A percentile compares a stretch with the other conserved stretches of the same genome.
Conservation (phyloP, 2,888 invertebrate species). For the Halictus ligatus region DNA sequence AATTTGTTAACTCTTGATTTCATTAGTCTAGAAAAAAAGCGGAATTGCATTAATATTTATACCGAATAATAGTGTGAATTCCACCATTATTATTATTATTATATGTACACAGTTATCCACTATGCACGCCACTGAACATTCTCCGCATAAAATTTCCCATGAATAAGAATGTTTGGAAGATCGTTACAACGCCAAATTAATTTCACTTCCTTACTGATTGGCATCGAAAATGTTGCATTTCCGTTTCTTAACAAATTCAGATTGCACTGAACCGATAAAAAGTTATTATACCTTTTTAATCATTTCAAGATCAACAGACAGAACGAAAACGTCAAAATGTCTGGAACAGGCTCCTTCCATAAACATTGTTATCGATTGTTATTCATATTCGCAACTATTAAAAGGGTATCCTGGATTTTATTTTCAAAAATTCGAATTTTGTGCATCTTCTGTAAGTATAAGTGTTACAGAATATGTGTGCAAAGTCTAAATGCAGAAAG, state of each 20-base stretch:
- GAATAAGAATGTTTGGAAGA: not conserved
- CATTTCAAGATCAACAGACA: not conserved
- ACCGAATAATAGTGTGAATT: not conserved
- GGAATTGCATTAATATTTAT: not conserved
- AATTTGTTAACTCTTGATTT: not conserved
- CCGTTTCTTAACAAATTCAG: conserved; percentile 7
- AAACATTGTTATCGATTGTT: not conserved
- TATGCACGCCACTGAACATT: not conserved
- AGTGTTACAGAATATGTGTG: not conserved
- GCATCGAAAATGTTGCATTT: conserved; percentile 17
- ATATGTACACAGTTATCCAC: not conserved
- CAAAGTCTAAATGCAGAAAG: too few species aligned
- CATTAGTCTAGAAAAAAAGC: not conserved
- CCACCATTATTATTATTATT: not conserved
- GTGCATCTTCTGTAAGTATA: not conserved
- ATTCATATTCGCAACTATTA: not conserved
- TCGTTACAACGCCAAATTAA: not conserved
- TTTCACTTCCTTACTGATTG: conserved; percentile 32
- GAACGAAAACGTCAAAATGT: not conserved
- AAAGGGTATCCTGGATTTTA: not conserved
- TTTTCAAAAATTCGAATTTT: too few species aligned
- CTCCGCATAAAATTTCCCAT: conserved; percentile 29
- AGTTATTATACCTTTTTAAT: not conserved
- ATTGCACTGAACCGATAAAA: not conserved
- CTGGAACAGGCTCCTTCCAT: not conserved